phyloP scores from a whole-genome alignment of 92 coral and sea anemone species.

The Porites divaricata region DNA sequence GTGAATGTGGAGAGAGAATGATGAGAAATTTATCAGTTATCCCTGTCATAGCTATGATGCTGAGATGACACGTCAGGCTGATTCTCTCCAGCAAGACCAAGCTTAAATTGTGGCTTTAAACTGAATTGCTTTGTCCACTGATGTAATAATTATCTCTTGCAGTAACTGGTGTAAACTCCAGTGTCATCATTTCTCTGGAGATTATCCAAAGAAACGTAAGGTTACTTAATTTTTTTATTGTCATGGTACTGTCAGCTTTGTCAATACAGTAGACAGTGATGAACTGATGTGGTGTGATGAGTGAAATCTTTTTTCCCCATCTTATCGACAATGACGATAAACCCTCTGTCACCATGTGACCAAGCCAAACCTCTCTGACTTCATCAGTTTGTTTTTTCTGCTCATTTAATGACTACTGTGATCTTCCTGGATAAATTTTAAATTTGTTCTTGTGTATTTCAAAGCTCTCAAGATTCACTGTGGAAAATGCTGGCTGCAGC shows the following conservation, averaged over 20 bases:
- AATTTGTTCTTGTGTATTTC: too few species aligned
- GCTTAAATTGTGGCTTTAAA: background rate
- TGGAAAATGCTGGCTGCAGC: too few species aligned
- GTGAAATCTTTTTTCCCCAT: slow-evolving; percentile 72
- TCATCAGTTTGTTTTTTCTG: slow-evolving; percentile 26
- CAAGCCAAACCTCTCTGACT: slow-evolving; percentile 81
- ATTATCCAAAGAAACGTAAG: background rate
- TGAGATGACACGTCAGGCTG: slow-evolving; percentile 95
- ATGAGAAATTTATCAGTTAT: slow-evolving; percentile 76
- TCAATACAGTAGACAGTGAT: too few species aligned
- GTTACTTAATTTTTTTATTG: background rate
- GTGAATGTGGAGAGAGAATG: slow-evolving; percentile 58
- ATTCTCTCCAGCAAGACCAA: slow-evolving; percentile 33
- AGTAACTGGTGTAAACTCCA: background rate
- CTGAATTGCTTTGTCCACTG: background rate
- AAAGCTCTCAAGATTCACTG: too few species aligned
- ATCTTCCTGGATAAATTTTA: too few species aligned
- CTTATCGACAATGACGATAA: slow-evolving; percentile 72
- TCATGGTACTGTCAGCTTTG: background rate
- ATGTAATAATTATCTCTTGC: background rate
- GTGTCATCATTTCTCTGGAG: background rate
- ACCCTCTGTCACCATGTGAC: slow-evolving; percentile 44
- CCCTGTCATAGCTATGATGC: slow-evolving; percentile 87
- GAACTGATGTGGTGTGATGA: slow-evolving; percentile 62
- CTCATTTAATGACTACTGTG: background rate